Base-by-base conservation (phyloP, 2,888 invertebrate genomes). In the Neoitamus cyanurus region DNA sequence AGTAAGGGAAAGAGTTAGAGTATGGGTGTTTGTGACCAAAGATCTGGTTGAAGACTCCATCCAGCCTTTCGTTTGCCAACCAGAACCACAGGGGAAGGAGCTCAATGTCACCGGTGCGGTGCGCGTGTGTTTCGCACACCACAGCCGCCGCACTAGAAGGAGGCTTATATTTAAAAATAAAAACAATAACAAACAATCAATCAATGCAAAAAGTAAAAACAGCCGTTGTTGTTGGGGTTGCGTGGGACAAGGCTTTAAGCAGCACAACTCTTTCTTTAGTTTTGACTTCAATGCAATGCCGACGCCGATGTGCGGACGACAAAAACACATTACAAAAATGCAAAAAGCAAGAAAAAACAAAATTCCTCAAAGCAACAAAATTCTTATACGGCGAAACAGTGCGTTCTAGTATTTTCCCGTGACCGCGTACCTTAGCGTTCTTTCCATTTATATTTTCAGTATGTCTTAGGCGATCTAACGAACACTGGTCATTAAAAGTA, bases 1-100 rank as follows among this genome's bases (percentile, higher is more conserved):
- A 90, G 88, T 90, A 84, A 42, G 15, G 36, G 13, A 28, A 78
- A 48, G 28, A 28, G 9, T 28, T 25, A 70, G 20, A 72, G 42
- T 5, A 28, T 30, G n/a, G 42, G 13, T 11, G 20, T 70, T 20
- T 25, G 15, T 7, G 13, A 42, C 25, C 31, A 82, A 82, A 69
- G 20, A 30, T 69, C 15, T 48, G 48, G 70, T 48, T 31, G 11
- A 58, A 58, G 37, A 80, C 69, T 83, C 69, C 83, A 69, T 72
- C 58, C 78, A 48, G 30, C 20, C 28, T 78, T 58, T 78, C 46
- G 48, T 37, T 75, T 20, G 20, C 1, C 58, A 20, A 58, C 58
- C 58, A 58, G 58, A 58, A 25, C 58, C 9, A 6, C n/a, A 58
- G 58, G 25, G 20, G 58, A 58, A 58, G 58, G 58, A 58, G 58